Evolutionary conservation across 2,797 vertebrate species (phyloP).

Genomic region (Coranthus polyacanthus): DNA sequence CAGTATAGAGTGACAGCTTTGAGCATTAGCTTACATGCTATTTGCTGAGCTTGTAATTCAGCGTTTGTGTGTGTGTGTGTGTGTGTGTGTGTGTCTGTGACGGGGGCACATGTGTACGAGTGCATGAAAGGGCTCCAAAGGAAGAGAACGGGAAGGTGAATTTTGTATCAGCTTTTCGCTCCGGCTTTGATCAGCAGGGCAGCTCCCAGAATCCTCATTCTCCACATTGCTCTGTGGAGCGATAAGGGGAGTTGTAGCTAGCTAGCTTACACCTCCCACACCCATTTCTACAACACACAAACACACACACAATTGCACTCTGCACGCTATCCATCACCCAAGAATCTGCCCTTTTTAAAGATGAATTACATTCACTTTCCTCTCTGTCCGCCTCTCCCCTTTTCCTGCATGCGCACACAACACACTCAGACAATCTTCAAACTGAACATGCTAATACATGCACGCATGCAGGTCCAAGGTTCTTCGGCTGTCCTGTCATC

Average conservation of each 20-base stretch:
- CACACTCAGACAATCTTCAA: constrained; percentile 9
- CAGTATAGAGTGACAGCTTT: constrained; percentile 18
- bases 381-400: constrained; percentile 62
- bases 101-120: not conserved
- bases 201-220: constrained; percentile 79
- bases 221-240: constrained; percentile 74
- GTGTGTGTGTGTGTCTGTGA: constrained; percentile 23
- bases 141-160: not conserved
- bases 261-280: constrained; percentile 74
- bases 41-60: constrained; percentile 50
- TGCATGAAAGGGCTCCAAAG: constrained; percentile 7
- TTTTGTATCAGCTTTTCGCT: constrained; percentile 29
- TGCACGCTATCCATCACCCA: constrained; percentile 66
- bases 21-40: constrained; percentile 41
- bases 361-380: constrained; percentile 72
- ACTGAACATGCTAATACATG: constrained; percentile 30
- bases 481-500: constrained; percentile 46
- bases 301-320: constrained; percentile 26
- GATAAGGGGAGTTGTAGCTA: constrained; percentile 76
- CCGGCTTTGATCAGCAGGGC: constrained; percentile 74
- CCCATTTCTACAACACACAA: constrained; percentile 59
- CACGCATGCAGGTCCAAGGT: constrained; percentile 32
- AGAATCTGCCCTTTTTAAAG: constrained; percentile 80
- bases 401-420: constrained; percentile 13
- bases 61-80: constrained; percentile 24